phyloP scores from a whole-genome alignment of 2,888 invertebrate genomes.

The Crepidodera aurea region DNA sequence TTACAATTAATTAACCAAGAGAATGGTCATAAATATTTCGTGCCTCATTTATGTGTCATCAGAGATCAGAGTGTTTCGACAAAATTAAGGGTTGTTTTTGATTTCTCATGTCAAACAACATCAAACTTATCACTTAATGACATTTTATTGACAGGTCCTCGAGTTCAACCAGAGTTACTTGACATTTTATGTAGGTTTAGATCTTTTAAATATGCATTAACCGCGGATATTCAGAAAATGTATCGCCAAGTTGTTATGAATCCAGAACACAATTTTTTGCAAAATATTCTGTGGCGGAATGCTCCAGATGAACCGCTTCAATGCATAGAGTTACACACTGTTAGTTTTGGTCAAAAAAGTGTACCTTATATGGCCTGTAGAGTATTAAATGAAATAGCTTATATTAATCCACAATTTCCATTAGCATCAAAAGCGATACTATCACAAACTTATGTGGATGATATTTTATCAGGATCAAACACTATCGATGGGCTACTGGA shows the following conservation, averaged over 20 bases:
- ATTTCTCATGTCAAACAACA: constrained; percentile 21
- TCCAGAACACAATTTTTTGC: constrained; percentile 11
- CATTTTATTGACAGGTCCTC: constrained; percentile 15
- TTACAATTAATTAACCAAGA: background rate
- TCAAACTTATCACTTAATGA: constrained; percentile 23
- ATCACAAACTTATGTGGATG: constrained; percentile 33
- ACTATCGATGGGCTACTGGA: constrained; percentile 1
- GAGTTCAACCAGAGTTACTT: constrained; percentile 31
- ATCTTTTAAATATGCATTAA: constrained; percentile 24
- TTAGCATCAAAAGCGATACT: constrained; percentile 21
- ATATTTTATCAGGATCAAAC: constrained; percentile 27
- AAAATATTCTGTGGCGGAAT: constrained; percentile 30
- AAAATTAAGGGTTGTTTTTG: constrained; percentile 34
- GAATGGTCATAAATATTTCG: constrained; percentile 19
- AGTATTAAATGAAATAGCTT: background rate
- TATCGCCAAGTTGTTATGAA: constrained; percentile 20
- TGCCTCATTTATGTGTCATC: constrained; percentile 32
- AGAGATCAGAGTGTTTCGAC: constrained; percentile 30
- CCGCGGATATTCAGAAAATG: constrained; percentile 25
- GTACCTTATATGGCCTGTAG: constrained; percentile 28
- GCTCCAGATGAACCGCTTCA: constrained; percentile 6
- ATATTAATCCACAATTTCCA: background rate
- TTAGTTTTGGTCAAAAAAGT: constrained; percentile 29
- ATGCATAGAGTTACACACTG: constrained; percentile 27
- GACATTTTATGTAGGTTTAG: constrained; percentile 25